Evolutionary conservation across 1,140 invertebrate species (phyloP).

Genomic region (Macrostomum lignano): DNA sequence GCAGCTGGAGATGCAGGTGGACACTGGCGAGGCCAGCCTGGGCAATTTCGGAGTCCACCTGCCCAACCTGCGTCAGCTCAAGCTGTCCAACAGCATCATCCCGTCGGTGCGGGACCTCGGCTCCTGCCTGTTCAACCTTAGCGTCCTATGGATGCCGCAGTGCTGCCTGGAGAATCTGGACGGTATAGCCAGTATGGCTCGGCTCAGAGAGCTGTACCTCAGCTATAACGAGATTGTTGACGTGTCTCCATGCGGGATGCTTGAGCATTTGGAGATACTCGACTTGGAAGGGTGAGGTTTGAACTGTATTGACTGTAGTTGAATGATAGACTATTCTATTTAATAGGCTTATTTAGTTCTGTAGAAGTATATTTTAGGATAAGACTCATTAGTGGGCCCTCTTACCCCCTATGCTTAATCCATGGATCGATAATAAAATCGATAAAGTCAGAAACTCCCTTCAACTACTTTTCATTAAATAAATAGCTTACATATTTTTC

Average conservation of each 20-base stretch:
- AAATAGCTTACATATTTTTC: no score
- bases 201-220: constrained; percentile 23
- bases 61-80: constrained; percentile 21
- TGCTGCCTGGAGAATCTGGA: constrained; percentile 23
- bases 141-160: constrained; percentile 23
- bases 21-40: constrained; percentile 24
- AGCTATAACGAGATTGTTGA: constrained; percentile 27
- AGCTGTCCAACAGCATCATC: constrained; percentile 24
- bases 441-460: no score
- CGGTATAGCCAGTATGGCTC: constrained; percentile 20
- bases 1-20: constrained; percentile 23
- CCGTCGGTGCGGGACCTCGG: constrained; percentile 22
- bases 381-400: no score
- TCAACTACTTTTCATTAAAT: no score
- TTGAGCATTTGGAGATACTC: constrained; percentile 21
- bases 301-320: no score
- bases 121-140: constrained; percentile 16
- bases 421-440: no score
- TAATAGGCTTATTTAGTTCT: no score
- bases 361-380: no score
- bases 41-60: constrained; percentile 26
- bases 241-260: constrained; percentile 21
- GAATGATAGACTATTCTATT: no score
- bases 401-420: no score
- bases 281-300: constrained; percentile 24